These are phyloP conservation scores for Rachycentron canadum DNA, from an alignment of 2,797 vertebrate genomes.

Conservation along the genomic window DNA sequence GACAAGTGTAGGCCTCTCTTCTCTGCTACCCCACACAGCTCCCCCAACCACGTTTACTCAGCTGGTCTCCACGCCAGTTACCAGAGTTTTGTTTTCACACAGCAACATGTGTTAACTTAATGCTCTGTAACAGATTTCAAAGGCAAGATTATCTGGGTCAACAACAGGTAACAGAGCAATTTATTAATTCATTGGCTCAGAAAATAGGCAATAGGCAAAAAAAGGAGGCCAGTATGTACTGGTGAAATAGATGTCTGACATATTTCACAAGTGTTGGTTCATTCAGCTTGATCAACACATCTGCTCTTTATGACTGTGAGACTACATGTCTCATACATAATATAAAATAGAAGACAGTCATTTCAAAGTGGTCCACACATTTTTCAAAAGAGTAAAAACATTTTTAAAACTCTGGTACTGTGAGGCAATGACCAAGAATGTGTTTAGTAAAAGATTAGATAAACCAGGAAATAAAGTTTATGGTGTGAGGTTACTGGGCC, in stretches of 20 bases:
- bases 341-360: constrained; percentile 17
- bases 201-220: constrained; percentile 41
- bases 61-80: constrained; percentile 83
- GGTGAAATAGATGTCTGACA: neutral
- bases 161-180: constrained; percentile 85
- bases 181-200: constrained; percentile 79
- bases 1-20: constrained; percentile 81
- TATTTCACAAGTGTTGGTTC: constrained; percentile 27
- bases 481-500: constrained; percentile 26
- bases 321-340: constrained; percentile 17
- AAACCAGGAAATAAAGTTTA: constrained; percentile 13
- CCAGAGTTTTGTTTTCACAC: constrained; percentile 84
- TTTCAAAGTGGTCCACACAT: constrained; percentile 16
- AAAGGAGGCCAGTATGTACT: neutral
- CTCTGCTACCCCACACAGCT: constrained; percentile 66
- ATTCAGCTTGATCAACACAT: constrained; percentile 37
- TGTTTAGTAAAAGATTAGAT: constrained; percentile 11
- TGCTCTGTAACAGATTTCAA: constrained; percentile 88
- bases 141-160: constrained; percentile 82
- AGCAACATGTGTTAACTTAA: constrained; percentile 89
- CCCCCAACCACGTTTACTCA: constrained; percentile 85
- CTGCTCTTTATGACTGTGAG: constrained; percentile 4
- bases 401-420: neutral
- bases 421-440: constrained; percentile 4
- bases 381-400: constrained; percentile 6